These are phyloP conservation scores for Upupa epops DNA, from an alignment of 2,113 vertebrate genomes.

Conservation along the genomic window DNA sequence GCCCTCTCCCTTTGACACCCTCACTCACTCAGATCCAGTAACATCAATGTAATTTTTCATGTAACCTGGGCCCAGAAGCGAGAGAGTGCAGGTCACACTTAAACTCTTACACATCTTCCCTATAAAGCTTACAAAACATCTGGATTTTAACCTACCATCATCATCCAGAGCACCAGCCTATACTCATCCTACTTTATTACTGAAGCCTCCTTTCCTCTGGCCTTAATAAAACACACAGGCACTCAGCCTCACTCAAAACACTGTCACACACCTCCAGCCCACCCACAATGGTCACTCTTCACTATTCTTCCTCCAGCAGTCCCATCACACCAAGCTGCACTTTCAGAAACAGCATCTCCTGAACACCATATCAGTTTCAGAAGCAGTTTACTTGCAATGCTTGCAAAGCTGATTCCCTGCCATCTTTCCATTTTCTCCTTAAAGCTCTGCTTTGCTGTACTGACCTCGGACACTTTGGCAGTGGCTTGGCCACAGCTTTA, in stretches of 20 bases:
- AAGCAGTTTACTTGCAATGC: not conserved
- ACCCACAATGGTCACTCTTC: not conserved
- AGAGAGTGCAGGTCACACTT: not conserved
- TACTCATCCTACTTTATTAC: not conserved
- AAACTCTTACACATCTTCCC: not conserved
- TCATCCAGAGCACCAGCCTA: not conserved
- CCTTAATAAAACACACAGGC: not conserved
- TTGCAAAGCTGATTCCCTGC: not conserved
- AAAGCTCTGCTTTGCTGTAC: not conserved
- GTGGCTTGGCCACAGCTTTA: not conserved
- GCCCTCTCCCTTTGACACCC: not conserved
- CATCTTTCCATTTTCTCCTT: not conserved
- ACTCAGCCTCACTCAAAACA: not conserved
- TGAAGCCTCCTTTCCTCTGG: not conserved
- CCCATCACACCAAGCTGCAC: not conserved
- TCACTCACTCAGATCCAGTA: not conserved
- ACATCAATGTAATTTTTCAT: not conserved
- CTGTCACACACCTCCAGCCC: not conserved
- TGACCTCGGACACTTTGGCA: conserved; percentile 2
- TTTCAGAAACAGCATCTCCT: not conserved
- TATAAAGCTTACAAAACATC: not conserved
- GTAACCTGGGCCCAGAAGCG: no score
- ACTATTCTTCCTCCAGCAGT: not conserved
- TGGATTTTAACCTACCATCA: not conserved
- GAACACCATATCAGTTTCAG: not conserved